Base-by-base conservation (phyloP, 2,113 vertebrate genomes). In the Pseudopipra pipra region DNA sequence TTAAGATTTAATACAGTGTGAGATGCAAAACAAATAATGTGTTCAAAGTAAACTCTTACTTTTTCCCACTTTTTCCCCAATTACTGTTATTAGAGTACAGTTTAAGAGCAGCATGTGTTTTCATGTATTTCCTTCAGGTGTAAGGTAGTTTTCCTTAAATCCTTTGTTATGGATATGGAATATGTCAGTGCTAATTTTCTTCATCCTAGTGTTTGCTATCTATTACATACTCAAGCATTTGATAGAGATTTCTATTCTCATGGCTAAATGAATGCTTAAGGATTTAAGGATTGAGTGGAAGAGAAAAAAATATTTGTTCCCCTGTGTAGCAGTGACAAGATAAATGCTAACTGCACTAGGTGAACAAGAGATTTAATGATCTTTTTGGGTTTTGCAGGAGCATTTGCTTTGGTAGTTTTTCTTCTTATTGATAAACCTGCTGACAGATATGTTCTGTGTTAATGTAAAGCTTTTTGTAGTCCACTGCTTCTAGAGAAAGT, bases 261-360 rank as follows among this genome's bases (percentile, higher is more conserved):
- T 70, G 13, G 31, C 37, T 37, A 28, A n/a, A 33, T 81, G 12
- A 61, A 33, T 37, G 18, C 54, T 35, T 59, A 59, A 65, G 18
- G 11, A 58, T 59, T 35, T 66, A 52, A 65, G 18, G 14, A 62
- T 56, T 33, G 43, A 87, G 11, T 5, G 3, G 31, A 39, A 33
- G 20, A 24, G 3, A 22, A 18, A 13, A 20, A 59, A 65, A 67
- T 16, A 4, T 31, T 22, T 35, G 2, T 80, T 86, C 5, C 22
- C 0, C 0, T 24, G n/a, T 63, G 20, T 56, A 59, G 27, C 30
- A 47, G 30, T 81, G 52, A n/a, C n/a, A 56, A 44, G 11, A 5
- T 65, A 35, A 35, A 39, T 67, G 22, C 16, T 87, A 37, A 44
- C 14, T 65, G 19, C 21, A 55, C 3, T 23, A 70, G 25, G 5